Conservation (phyloP, 2,113 vertebrate genomes). For the Meriones unguiculatus region DNA sequence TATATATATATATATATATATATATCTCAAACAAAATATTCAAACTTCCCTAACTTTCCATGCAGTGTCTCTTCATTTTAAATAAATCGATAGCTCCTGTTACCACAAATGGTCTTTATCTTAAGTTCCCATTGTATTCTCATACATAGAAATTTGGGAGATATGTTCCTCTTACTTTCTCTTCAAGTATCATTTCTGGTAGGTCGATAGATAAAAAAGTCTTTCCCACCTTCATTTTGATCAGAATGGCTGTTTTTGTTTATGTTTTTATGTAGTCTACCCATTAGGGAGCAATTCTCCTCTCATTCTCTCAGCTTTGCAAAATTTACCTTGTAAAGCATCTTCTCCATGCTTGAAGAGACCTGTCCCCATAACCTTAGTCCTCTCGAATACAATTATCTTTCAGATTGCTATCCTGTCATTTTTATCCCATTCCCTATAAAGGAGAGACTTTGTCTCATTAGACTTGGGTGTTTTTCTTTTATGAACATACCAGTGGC, state of each 20-base stretch:
- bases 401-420: not conserved
- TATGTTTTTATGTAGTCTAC: not conserved
- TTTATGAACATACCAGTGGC: not conserved
- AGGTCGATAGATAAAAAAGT: not conserved
- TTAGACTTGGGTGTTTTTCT: not conserved
- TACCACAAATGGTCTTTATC: not conserved
- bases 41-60: not conserved
- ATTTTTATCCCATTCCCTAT: not conserved
- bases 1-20: not conserved
- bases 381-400: not conserved
- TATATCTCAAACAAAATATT: not conserved
- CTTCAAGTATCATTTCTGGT: not conserved
- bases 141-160: not conserved
- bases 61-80: not conserved
- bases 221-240: not conserved
- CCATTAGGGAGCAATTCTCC: not conserved
- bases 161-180: not conserved
- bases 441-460: not conserved
- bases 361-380: not conserved
- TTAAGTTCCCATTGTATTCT: not conserved
- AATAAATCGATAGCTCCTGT: not conserved
- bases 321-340: not conserved
- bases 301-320: not conserved
- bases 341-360: not conserved
- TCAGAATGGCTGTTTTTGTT: not conserved